Evolutionary conservation across 2,888 invertebrate genomes (phyloP).

Genomic region (Lutraria lutraria): DNA sequence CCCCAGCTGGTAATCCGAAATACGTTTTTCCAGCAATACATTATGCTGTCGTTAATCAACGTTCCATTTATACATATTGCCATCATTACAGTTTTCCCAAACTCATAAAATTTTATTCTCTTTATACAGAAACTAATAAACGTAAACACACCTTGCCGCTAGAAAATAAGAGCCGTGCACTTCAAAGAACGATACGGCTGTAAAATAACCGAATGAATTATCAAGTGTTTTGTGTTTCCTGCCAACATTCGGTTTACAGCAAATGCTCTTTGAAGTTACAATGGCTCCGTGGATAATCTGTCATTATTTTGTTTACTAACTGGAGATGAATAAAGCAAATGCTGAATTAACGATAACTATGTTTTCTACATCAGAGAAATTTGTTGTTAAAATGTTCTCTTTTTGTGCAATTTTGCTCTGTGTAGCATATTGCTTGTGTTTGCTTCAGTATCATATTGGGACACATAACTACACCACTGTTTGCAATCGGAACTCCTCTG

Average conservation of each 20-base stretch:
- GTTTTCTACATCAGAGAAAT: not conserved
- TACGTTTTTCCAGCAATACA: not conserved
- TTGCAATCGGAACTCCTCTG: no score
- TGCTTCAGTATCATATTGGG: no score
- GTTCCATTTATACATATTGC: not conserved
- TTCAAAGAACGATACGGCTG: slow-evolving; percentile 30
- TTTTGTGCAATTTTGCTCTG: not conserved
- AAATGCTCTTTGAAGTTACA: slow-evolving; percentile 34
- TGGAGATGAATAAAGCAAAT: not conserved
- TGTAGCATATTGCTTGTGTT: not conserved
- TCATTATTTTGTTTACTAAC: slow-evolving; percentile 34
- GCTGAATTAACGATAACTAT: not conserved
- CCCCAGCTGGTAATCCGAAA: not conserved
- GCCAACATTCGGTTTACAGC: slow-evolving; percentile 11
- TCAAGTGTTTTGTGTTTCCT: slow-evolving; percentile 47
- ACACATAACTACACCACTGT: no score
- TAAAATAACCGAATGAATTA: slow-evolving; percentile 37
- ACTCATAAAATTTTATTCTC: slow-evolving; percentile 16
- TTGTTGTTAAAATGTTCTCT: not conserved
- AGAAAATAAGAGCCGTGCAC: slow-evolving; percentile 31
- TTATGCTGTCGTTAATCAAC: slow-evolving; percentile 4
- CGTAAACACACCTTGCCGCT: slow-evolving; percentile 34
- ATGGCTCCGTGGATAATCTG: slow-evolving; percentile 35
- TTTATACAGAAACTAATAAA: slow-evolving; percentile 22
- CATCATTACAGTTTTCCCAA: slow-evolving; percentile 12